phyloP scores from a whole-genome alignment of 1,140 invertebrate genomes.

The Anastrepha ludens region DNA sequence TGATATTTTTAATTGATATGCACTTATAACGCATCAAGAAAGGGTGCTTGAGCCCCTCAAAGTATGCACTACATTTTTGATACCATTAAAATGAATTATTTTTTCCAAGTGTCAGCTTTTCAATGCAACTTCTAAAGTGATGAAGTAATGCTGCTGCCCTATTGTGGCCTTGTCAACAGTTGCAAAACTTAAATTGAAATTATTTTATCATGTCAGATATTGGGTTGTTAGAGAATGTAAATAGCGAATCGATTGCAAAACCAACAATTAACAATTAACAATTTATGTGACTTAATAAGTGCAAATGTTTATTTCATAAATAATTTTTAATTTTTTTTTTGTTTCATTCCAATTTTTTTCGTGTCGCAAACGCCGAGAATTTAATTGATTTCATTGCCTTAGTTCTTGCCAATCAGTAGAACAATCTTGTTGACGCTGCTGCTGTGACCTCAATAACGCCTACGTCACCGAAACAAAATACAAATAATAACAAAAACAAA shows the following conservation, averaged over 20 bases:
- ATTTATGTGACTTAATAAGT: constrained; percentile 12
- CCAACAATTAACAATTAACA: background rate
- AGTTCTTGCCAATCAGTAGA: constrained; percentile 1
- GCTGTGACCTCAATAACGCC: constrained; percentile 55
- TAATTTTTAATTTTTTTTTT: background rate
- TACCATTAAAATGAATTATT: no score
- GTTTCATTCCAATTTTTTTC: background rate
- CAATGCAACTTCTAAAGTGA: no score
- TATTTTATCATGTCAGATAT: background rate
- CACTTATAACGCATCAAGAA: no score
- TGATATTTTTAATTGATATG: no score
- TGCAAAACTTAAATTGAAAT: background rate
- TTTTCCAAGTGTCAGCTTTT: no score
- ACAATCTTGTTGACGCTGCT: background rate
- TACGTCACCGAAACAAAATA: constrained; percentile 52
- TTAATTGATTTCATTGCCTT: background rate
- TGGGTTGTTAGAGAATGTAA: no score
- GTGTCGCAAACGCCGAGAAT: background rate
- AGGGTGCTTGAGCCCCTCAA: background rate
- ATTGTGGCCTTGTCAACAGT: background rate
- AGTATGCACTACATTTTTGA: background rate
- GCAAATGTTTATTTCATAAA: background rate
- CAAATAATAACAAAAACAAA: background rate
- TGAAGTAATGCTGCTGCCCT: background rate
- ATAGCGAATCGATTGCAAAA: background rate